Evolutionary conservation across 2,113 vertebrate genomes (phyloP).

Genomic region (Pelecanus crispus): DNA sequence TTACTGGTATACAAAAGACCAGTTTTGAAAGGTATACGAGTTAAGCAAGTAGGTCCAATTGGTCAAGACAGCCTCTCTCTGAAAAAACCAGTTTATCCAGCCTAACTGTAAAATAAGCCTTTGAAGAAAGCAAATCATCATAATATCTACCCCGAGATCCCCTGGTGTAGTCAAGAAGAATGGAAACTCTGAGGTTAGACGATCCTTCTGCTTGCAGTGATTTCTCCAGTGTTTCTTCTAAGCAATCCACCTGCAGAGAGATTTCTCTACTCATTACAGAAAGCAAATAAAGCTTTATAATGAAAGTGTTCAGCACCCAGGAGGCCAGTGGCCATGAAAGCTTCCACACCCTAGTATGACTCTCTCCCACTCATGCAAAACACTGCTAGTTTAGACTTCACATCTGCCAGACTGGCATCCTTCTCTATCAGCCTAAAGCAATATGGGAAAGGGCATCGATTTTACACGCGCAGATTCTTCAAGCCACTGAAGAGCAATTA

Average conservation of each 20-base stretch:
- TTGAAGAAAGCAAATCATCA: rapidly evolving
- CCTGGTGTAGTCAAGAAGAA: conserved; percentile 90
- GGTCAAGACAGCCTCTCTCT: background rate
- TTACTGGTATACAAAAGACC: background rate
- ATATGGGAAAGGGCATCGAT: background rate
- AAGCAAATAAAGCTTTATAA: background rate
- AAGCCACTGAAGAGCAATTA: background rate
- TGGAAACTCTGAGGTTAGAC: conserved; percentile 82
- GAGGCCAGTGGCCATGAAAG: background rate
- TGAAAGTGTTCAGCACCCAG: background rate
- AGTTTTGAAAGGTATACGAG: background rate
- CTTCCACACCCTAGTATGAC: background rate
- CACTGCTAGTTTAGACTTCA: background rate
- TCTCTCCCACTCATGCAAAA: background rate
- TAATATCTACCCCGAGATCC: conserved; percentile 85
- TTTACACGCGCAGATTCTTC: background rate
- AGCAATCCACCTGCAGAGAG: conserved; percentile 84
- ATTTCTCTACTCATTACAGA: background rate
- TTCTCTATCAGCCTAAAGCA: background rate
- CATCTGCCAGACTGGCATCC: background rate
- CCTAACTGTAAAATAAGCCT: background rate
- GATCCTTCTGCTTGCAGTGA: conserved; percentile 67
- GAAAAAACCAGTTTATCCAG: background rate
- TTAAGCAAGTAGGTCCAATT: background rate
- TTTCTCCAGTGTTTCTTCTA: conserved; percentile 82